These are phyloP conservation scores for Neolamprologus toae DNA, from an alignment of 2,113 vertebrate species.

Conservation along the genomic window DNA sequence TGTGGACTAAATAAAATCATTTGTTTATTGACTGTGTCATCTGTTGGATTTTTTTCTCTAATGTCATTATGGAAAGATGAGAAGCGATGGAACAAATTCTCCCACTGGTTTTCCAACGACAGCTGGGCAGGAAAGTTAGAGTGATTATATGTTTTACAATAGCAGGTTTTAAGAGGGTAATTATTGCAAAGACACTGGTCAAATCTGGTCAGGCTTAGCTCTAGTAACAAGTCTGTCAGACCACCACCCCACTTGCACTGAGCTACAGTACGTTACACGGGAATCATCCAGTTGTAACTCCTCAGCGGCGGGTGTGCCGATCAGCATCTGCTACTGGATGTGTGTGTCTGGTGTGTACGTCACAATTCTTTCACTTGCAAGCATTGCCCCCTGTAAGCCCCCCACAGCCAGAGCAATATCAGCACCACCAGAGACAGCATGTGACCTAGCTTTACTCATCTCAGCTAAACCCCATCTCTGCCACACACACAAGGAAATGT, in stretches of 20 bases:
- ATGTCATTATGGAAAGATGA: background rate
- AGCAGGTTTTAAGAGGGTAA: background rate
- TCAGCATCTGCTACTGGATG: background rate
- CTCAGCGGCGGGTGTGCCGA: background rate
- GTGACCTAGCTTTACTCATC: slow-evolving; percentile 63
- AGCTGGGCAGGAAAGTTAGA: background rate
- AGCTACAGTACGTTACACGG: background rate
- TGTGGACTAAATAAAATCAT: background rate
- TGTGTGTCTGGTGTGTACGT: background rate
- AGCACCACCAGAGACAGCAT: slow-evolving; percentile 53
- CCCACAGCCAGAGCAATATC: slow-evolving; percentile 56
- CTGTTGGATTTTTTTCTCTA: background rate
- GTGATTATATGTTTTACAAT: background rate
- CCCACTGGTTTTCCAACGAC: background rate
- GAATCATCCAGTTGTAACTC: background rate
- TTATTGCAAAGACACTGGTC: background rate
- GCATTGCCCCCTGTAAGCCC: slow-evolving; percentile 5
- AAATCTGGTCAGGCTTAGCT: background rate
- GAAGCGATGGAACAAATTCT: background rate
- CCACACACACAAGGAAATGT: slow-evolving; percentile 4
- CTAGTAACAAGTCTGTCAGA: background rate
- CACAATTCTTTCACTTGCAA: slow-evolving; percentile 47
- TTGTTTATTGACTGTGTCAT: background rate
- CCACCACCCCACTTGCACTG: background rate
- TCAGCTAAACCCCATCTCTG: slow-evolving; percentile 46